Base-by-base conservation (phyloP, 2,113 vertebrate genomes). In the Amphilophus citrinellus region DNA sequence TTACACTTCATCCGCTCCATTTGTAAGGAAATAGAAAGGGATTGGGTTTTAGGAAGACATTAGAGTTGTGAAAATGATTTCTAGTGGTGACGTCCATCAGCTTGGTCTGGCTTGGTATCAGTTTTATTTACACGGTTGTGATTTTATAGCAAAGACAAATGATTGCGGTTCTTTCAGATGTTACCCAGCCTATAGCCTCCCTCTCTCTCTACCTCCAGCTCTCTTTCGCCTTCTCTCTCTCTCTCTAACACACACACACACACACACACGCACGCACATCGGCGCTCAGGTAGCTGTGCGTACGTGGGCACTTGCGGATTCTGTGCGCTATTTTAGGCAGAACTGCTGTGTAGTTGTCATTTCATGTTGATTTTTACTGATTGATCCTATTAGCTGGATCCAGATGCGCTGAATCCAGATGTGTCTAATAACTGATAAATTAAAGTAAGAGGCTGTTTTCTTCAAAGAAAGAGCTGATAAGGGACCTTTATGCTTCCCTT, bases 141-240 rank as follows among this genome's bases (percentile, higher is more conserved):
- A 83, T 86, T 87, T 92, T 85, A 82, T 24, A 62, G 84, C 58
- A 61, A 90, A 93, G 91, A 95, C 83, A 89, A 92, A 94, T 94
- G 85, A 91, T 88, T 94, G 94, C 92, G 83, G 91, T 68, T 87
- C 76, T 91, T 90, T 88, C 84, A 92, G 82, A 76, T 92, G 50
- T 94, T 93, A 63, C 79, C 82, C 86, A 83, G 77, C 42, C 62
- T 32, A 5, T 39, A 61, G 13, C 42, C 27, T 5, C 77, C 11
- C 76, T 3, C 27, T 44, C 61, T 6, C 13, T 24, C 65, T 42
- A 10, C 1, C 65, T 6, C 7, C 1, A 35, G 2, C 37, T 5
- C 13, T 17, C 62, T 20, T 17, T 18, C 50, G 11, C 11, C 4
- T 4, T 7, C 50, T 18, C 50, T 3, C 6, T 50, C 73, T 65